Base-by-base conservation (phyloP, 1,140 invertebrate genomes). In the Penaeus chinensis region DNA sequence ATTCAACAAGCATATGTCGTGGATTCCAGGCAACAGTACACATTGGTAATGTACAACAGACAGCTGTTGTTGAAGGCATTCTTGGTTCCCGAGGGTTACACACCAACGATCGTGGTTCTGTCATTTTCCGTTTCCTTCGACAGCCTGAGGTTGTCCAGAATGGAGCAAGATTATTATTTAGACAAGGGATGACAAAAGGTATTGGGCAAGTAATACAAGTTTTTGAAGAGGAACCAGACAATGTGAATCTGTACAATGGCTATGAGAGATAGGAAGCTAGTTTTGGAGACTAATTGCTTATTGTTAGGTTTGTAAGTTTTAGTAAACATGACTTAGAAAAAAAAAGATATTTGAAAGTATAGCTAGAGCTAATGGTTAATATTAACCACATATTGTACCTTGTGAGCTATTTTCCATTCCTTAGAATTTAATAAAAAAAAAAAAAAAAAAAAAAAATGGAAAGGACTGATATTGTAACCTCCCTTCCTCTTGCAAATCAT, bases 11-110 rank as follows among this genome's bases (percentile, higher is more conserved):
- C 32, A 98, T 99, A 88, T 95, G 95, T 89, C 94, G 94, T 11
- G 97, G 97, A 24, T 99, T 98, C 93, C 97, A 99, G 94, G 96
- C 96, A 42, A 98, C 97, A 0, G 95, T 99, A 4, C 97, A 99
- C 91, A 96, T 99, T 86, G 98, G 97, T 2, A 99, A 98, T 91
- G 96, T 99, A 22, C 93, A 97, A 18, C 98, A 99, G 93, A 99
- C 98, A 0, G 98, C 97, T 27, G 95, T 98, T 32, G 95, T 98
- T 37, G 95, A 94, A 76, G 95, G 94, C 24, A 95, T 96, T 90
- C 93, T 95, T 92, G 93, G 82, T 47, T 69, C 93, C 10, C 91
- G 91, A 65, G 94, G 94, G 60, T 93, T 96, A 78, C 94, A 95
- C 89, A 97, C 96, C 0, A 97, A 98, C 91, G 96, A 98, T 90